Base-by-base conservation (phyloP, 1,140 invertebrate species). In the Maconellicoccus hirsutus region DNA sequence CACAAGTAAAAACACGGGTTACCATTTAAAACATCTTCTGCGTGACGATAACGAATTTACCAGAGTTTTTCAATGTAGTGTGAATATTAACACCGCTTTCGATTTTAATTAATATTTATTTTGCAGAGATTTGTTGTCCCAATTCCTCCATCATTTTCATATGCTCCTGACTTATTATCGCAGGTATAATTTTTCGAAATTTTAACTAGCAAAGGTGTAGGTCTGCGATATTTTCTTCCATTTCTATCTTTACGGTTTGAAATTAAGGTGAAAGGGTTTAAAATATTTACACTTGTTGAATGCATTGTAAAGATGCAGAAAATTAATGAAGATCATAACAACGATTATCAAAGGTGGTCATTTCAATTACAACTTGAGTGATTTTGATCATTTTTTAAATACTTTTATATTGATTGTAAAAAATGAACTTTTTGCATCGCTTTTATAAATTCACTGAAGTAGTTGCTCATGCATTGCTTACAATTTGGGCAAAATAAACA, bases 1-100 rank as follows among this genome's bases (percentile, higher is more conserved):
- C 90, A 0, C 86, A 92, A 74, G 78, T 80, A 75, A 66, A 1
- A 7, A 39, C 21, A 69, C 21, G 38, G 27, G 14, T 70, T 70
- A 70, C n/a, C 1, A 21, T 33, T 66, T 39, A 66, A 29, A 71
- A 21, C 1, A 66, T 61, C 38, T 66, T 71, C 25, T 23, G n/a
- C 12, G 22, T 69, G 26, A 63, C 19, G 25, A 26, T 61, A 23
- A 66, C 26, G 12, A 21, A 2, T 23, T 66, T n/a, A 25, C 1
- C 10, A 38, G 26, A 59, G 22, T 59, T 61, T 0, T 22, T 69
- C 22, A 25, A 22, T 22, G 21, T 25, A 2, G 8, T 72, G 4
- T 16, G 3, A 6, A 33, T 33, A 33, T 19, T 52, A 52, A 52
- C 42, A 52, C n/a, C 10, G 10, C 16, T 66, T 66, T 66, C 3